These are phyloP conservation scores for Actinopyga echinites DNA, from an alignment of 53 echinoderm and acorn worm genomes.

Conservation along the genomic window DNA sequence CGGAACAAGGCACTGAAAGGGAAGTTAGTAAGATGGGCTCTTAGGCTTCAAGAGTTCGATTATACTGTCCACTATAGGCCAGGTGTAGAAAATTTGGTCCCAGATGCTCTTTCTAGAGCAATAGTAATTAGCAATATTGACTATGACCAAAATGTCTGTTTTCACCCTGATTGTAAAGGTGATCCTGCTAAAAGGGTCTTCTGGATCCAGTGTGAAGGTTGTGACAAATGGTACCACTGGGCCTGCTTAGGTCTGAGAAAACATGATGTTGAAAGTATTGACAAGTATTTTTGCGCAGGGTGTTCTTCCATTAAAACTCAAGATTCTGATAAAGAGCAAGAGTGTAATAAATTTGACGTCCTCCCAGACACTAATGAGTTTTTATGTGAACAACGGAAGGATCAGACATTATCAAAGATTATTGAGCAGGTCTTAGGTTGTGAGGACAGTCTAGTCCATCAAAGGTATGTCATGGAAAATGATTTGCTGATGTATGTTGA, in stretches of 20 bases:
- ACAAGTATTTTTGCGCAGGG: background rate
- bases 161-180: background rate
- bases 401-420: background rate
- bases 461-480: background rate
- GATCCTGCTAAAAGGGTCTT: slow-evolving; percentile 7
- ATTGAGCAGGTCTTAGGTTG: background rate
- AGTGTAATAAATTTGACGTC: background rate
- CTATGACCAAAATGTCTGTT: slow-evolving; percentile 41
- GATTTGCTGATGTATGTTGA: background rate
- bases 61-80: slow-evolving; percentile 54
- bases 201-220: slow-evolving; percentile 57
- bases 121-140: background rate
- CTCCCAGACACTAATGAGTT: background rate
- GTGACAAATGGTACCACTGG: slow-evolving; percentile 48
- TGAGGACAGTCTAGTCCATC: background rate
- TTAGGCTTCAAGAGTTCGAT: slow-evolving; percentile 45
- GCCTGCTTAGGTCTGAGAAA: background rate
- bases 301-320: background rate
- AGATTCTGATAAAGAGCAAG: no score
- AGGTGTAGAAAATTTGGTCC: slow-evolving; percentile 29
- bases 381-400: background rate
- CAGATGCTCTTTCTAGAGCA: slow-evolving; percentile 37
- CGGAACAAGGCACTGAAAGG: slow-evolving; percentile 3
- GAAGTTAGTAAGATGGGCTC: slow-evolving; percentile 46
- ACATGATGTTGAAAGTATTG: background rate